Evolutionary conservation across 1,140 invertebrate genomes (phyloP).

Genomic region (Pentalonia nigronervosa): DNA sequence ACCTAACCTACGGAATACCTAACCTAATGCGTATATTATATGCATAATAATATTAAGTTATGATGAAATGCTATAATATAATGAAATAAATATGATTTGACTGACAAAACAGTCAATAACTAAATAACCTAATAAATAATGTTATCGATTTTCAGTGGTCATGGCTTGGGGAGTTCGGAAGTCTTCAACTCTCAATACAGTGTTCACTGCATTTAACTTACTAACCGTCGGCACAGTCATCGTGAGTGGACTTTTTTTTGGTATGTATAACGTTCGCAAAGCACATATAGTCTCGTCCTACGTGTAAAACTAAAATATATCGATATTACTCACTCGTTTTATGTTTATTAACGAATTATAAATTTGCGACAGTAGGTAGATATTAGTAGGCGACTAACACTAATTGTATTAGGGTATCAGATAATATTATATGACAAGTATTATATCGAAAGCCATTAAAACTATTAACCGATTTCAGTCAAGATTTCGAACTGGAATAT

Average conservation of each 20-base stretch:
- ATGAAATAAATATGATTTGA: background rate
- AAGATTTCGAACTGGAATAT: slow-evolving; percentile 75
- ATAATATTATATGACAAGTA: background rate
- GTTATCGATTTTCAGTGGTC: slow-evolving; percentile 67
- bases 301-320: too few species aligned
- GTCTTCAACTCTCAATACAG: slow-evolving; percentile 87
- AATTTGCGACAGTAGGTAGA: too few species aligned
- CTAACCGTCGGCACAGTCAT: slow-evolving; percentile 82
- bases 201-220: slow-evolving; percentile 90
- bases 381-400: too few species aligned
- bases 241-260: slow-evolving; percentile 81
- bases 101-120: background rate
- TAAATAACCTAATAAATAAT: slow-evolving; percentile 29
- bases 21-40: background rate
- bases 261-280: slow-evolving; percentile 66
- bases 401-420: background rate
- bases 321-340: too few species aligned
- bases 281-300: too few species aligned
- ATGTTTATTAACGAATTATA: too few species aligned
- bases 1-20: background rate
- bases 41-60: background rate
- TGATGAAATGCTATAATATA: background rate
- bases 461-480: slow-evolving; percentile 63
- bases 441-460: background rate
- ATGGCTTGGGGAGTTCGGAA: slow-evolving; percentile 86